These are phyloP conservation scores for Peromyscus polionotus DNA, from an alignment of 2,113 vertebrate genomes.

Conservation along the genomic window DNA sequence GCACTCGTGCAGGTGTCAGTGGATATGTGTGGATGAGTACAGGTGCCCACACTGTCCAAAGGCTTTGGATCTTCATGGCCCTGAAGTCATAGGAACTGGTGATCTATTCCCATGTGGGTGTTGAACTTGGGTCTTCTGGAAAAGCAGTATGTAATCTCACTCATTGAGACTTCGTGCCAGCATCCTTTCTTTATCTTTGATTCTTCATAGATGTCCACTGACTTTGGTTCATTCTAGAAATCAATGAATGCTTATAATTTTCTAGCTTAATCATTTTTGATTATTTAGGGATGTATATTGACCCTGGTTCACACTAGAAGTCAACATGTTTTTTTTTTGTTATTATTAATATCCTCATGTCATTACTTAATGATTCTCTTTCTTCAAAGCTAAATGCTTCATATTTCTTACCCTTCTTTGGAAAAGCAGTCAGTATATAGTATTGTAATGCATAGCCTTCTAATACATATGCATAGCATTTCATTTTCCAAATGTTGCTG, in stretches of 20 bases:
- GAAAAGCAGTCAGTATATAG: not conserved
- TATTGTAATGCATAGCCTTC: not conserved
- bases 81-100: not conserved
- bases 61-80: not conserved
- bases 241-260: not conserved
- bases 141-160: not conserved
- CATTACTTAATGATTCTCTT: not conserved
- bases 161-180: not conserved
- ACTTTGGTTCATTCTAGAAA: not conserved
- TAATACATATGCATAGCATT: not conserved
- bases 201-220: not conserved
- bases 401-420: not conserved
- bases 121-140: not conserved
- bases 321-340: not conserved
- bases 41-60: not conserved
- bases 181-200: not conserved
- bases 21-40: not conserved
- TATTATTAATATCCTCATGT: not conserved
- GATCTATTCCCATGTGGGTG: not conserved
- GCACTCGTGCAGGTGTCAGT: too few species aligned
- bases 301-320: not conserved
- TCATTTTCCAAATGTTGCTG: conserved; percentile 20
- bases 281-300: not conserved
- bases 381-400: not conserved
- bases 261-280: not conserved